Evolutionary conservation across 2,113 vertebrate genomes (phyloP).

Genomic region (Malurus alboscapulatus): DNA sequence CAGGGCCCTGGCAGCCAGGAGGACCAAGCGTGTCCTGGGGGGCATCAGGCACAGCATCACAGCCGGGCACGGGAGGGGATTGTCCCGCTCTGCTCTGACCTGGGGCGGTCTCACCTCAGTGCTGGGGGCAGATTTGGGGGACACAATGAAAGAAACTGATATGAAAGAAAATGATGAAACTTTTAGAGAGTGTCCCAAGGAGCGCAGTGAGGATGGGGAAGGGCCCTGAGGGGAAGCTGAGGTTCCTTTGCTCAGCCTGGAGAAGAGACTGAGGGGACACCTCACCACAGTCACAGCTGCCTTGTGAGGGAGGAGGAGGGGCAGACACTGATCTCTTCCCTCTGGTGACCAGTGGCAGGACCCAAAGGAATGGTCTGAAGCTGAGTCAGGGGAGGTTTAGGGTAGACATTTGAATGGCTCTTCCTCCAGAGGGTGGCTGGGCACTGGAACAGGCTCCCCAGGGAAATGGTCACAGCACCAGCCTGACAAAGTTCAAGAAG

Average conservation of each 20-base stretch:
- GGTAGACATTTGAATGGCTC: neutral
- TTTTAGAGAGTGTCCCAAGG: neutral
- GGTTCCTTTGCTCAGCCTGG: neutral
- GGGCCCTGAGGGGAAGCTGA: neutral
- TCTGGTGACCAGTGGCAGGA: neutral
- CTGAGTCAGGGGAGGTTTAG: too few species aligned
- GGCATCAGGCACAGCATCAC: neutral
- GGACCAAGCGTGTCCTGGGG: neutral
- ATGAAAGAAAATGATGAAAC: neutral
- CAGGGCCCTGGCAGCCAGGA: neutral
- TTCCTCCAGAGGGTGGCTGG: accelerated
- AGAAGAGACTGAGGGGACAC: neutral
- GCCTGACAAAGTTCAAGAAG: neutral
- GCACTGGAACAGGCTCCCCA: neutral
- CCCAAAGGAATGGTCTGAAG: accelerated
- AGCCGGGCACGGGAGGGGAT: neutral
- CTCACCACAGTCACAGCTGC: neutral
- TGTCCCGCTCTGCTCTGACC: neutral
- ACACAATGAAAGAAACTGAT: neutral
- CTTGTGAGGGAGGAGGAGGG: neutral
- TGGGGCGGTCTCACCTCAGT: neutral
- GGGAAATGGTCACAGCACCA: neutral
- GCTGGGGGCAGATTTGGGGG: neutral
- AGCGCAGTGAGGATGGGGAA: accelerated
- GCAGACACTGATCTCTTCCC: neutral